Evolutionary conservation across 2,888 invertebrate genomes (phyloP), one percentile per base, ranked within the genome.

Genomic region (Mayetiola destructor): DNA sequence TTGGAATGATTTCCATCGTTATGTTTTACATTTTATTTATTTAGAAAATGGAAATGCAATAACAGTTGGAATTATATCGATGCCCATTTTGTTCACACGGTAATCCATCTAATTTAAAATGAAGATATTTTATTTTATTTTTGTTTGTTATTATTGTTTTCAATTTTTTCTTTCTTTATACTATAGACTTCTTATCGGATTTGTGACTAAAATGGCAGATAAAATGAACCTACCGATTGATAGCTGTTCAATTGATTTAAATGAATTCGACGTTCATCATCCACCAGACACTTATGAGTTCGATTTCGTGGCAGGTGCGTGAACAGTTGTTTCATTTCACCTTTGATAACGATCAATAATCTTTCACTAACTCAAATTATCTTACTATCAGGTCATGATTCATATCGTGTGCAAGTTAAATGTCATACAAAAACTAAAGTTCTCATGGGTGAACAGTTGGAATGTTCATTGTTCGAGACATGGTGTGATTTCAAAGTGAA

Each of bases 11-110:
- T 77, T 84, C 64, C 81, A 84, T 63, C 76, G 84, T 56, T 85
- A 85, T 66, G 80, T 77, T 3, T 74, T 84, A 59, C 85, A 86
- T 68, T 84, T 81, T 66, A 76, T 82, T 56, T 77, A 77, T 60
- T 70, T 84, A 10, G 80, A 81, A 61, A 84, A 85, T 68, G 85
- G 85, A 0, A 80, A 82, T 60, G 76, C 79, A 61, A 75, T 85
- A 63, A 79, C 79, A 58, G 75, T 85, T 8, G 81, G 81, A 14
- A 73, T 76, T 55, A 77, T 85, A 29, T 83, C 80, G 23, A 79
- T 81, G 66, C 85, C 85, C 0, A 69, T 76, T 37, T 69, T 76
- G 20, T 72, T 79, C 60, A 80, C 81, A 30, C 74, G 77, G 80
- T 80, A 70, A 27, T 8, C 12, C 12, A 27, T 23, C 9, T 23